phyloP scores from a whole-genome alignment of 2,797 vertebrate genomes.

The Anguilla anguilla region DNA sequence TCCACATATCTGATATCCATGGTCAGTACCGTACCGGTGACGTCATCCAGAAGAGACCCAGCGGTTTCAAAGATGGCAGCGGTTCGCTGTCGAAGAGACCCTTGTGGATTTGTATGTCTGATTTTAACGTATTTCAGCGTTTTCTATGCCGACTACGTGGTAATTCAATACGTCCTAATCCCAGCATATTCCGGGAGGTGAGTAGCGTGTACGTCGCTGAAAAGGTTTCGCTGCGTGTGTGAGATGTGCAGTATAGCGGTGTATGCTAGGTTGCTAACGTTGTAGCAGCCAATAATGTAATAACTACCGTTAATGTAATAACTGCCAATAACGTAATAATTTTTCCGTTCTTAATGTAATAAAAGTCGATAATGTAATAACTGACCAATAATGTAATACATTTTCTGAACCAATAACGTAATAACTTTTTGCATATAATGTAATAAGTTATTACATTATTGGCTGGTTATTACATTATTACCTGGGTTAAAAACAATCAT shows the following conservation, averaged over 20 bases:
- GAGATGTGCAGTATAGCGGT: slow-evolving; percentile 30
- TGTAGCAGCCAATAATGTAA: too few species aligned
- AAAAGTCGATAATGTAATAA: too few species aligned
- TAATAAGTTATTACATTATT: too few species aligned
- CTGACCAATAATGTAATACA: too few species aligned
- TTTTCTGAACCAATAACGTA: too few species aligned
- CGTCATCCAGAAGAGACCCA: slow-evolving; percentile 59
- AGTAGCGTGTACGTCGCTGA: slow-evolving; percentile 28
- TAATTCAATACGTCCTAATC: slow-evolving; percentile 76
- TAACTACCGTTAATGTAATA: too few species aligned
- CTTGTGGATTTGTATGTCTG: slow-evolving; percentile 75
- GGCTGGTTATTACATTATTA: too few species aligned
- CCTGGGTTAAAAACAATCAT: too few species aligned
- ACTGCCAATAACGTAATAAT: too few species aligned
- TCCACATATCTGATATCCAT: background rate
- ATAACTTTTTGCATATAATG: too few species aligned
- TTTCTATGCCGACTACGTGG: slow-evolving; percentile 80
- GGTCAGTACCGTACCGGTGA: slow-evolving; percentile 38
- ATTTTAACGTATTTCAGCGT: slow-evolving; percentile 79
- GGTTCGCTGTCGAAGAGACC: slow-evolving; percentile 72
- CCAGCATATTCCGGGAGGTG: slow-evolving; percentile 76
- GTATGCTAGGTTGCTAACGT: background rate
- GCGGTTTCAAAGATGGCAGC: slow-evolving; percentile 68
- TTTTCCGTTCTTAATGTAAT: too few species aligned
- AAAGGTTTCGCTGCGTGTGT: background rate